These are phyloP conservation scores for Australoheros facetus DNA, from an alignment of 2,797 vertebrate species.

Conservation along the genomic window DNA sequence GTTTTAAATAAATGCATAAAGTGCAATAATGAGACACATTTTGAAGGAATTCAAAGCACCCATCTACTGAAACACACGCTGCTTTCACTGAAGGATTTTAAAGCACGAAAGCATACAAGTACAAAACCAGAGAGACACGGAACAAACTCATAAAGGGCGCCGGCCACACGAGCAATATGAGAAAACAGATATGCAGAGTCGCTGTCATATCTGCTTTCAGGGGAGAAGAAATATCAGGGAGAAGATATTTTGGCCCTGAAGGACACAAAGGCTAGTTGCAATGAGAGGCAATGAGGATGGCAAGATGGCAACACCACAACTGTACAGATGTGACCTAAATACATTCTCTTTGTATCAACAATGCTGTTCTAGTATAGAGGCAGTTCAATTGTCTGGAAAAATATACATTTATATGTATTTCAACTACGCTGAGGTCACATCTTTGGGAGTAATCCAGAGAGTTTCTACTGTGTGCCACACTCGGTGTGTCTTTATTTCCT, in stretches of 20 bases:
- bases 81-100: not conserved
- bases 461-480: slow-evolving; percentile 34
- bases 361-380: slow-evolving; percentile 66
- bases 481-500: not conserved
- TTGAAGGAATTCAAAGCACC: slow-evolving; percentile 20
- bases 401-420: slow-evolving; percentile 51
- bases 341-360: slow-evolving; percentile 79
- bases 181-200: slow-evolving; percentile 30
- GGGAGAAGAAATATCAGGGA: slow-evolving; percentile 17
- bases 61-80: slow-evolving; percentile 22
- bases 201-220: slow-evolving; percentile 19
- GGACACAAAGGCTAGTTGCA: slow-evolving; percentile 35
- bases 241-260: slow-evolving; percentile 62
- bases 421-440: slow-evolving; percentile 67
- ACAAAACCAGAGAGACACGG: slow-evolving; percentile 13
- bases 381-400: slow-evolving; percentile 69
- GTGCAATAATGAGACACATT: slow-evolving; percentile 61
- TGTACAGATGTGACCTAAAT: slow-evolving; percentile 70
- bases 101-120: slow-evolving; percentile 10
- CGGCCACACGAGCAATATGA: slow-evolving; percentile 9
- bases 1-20: slow-evolving; percentile 66
- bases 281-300: slow-evolving; percentile 50
- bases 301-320: slow-evolving; percentile 44
- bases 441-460: slow-evolving; percentile 57
- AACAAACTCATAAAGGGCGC: not conserved